Base-by-base conservation (phyloP, 2,888 invertebrate species). In the Alentia gelatinosa region DNA sequence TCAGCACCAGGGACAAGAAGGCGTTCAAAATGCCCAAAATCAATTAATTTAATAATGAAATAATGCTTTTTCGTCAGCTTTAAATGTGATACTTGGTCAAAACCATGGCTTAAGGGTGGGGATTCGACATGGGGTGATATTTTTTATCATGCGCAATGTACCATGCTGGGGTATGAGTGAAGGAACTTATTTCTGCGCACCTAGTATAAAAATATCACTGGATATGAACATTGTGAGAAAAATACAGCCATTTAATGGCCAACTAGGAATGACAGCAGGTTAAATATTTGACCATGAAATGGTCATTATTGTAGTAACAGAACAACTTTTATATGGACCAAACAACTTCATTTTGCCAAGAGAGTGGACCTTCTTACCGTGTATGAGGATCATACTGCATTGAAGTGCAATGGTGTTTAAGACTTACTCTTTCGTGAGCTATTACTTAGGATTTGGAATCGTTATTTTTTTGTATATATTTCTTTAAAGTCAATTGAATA, bases 21-120 rank as follows among this genome's bases (percentile, higher is more conserved):
- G 50, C 42, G 33, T 86, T 86, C 47, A 42, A 86, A 86, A 86
- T 86, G 86, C 86, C 86, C 26, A 86, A 86, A n/a, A 86, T 86
- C 23, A 86, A 86, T 47, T 86, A 86, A 79, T 15, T 23, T 19
- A 79, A 15, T 74, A 33, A 26, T 15, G 19, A n/a, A 4, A 56
- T 30, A 26, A 26, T 74, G 4, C 26, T 30, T 74, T 26, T 74
- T 30, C 33, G 30, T 7, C 47, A 12, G 7, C 15, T n/a, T n/a
- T 56, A n/a, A 56, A 56, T 56, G 56, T 56, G 56, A 56, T 56
- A 56, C n/a, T n/a, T n/a, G n/a, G n/a, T 56, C 56, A 12, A n/a
- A 56, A 12, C 19, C n/a, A n/a, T 12, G 56, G 56, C 56, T 56
- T 56, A 56, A 56, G 56, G 56, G 56, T 7, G 15, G 15, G 47